Base-by-base conservation (phyloP, 2,888 invertebrate species). In the Petrophora chlorosata region DNA sequence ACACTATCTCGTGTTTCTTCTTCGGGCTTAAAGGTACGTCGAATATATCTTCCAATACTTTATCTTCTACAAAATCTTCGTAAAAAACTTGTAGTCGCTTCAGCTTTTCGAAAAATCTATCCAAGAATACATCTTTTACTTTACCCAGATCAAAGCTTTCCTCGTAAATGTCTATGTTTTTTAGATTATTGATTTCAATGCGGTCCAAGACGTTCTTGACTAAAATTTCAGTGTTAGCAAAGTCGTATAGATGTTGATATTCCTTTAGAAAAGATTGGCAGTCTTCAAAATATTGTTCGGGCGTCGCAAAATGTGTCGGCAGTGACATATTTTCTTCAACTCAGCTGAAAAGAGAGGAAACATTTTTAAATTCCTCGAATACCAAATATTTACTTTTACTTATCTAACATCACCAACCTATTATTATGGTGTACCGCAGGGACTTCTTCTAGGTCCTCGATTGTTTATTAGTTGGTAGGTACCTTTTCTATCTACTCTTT, bases 1-100 rank as follows among this genome's bases (percentile, higher is more conserved):
- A 82, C 7, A 90, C 61, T 32, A 96, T 94, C 85, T 96, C 96
- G 57, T 95, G 94, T 50, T 89, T 88, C 73, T 96, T 96, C 66
- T 96, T 96, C 0, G 64, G 55, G 56, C 90, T 91, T 38, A 95
- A 69, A 8, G 86, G 82, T 0, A 63, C 79, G 8, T 77, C 60
- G 3, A 57, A 35, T 17, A 44, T 13, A 8, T 30, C 30, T 15
- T 67, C 63, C 13, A 73, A 85, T 74, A 45, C 49, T 17, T 65
- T 51, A 13, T 68, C 59, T 45, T 56, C 57, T 13, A 57, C 49
- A 29, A 79, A 64, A 17, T 65, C 61, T 4, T 69, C 53, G 40
- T 73, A 63, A 30, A 39, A 10, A 1, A 70, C 65, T 30, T 58
- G 61, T 0, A 87, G 50, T 28, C 53, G 75, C 9, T 75, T 59